These are phyloP conservation scores for Galaxias olidus DNA, from an alignment of 2,797 vertebrate species.

Conservation along the genomic window DNA sequence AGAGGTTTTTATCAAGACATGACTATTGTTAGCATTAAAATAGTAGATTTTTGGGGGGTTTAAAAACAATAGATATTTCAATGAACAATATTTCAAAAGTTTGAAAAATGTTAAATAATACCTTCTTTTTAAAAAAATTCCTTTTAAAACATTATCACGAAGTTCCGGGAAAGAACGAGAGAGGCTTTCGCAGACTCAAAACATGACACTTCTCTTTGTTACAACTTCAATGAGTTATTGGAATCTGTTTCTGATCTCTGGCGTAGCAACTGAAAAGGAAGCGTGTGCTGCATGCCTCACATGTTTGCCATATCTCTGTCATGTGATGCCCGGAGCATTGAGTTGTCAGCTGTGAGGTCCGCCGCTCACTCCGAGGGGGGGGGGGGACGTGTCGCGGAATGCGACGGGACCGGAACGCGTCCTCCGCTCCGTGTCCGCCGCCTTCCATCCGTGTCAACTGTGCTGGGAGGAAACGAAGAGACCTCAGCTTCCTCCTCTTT, in stretches of 20 bases:
- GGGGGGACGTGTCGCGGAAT: conserved; percentile 22
- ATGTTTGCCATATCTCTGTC: conserved; percentile 44
- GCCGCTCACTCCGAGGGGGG: not conserved
- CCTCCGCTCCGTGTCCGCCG: conserved; percentile 21
- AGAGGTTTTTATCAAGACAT: conserved; percentile 63
- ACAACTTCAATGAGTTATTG: conserved; percentile 17
- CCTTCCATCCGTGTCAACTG: conserved; percentile 13
- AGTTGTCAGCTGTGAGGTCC: conserved; percentile 30
- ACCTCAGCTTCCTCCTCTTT: no score
- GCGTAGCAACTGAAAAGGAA: conserved; percentile 37
- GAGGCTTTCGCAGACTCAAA: no score
- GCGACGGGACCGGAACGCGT: conserved; percentile 14
- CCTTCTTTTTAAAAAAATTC: not conserved
- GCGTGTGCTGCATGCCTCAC: conserved; percentile 29
- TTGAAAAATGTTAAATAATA: not conserved
- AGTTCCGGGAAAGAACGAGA: no score
- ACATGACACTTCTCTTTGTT: not conserved
- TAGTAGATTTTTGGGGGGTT: conserved; percentile 58
- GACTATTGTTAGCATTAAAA: conserved; percentile 57
- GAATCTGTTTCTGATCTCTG: not conserved
- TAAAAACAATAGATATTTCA: conserved; percentile 51
- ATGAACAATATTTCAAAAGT: not conserved
- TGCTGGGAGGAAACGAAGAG: not conserved
- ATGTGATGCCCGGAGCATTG: conserved; percentile 35
- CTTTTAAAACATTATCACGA: no score